Percentiles rank a stretch among this genome's conserved stretches.
Conservation (phyloP, 2,888 invertebrate species). For the Pachydiplax longipennis region DNA sequence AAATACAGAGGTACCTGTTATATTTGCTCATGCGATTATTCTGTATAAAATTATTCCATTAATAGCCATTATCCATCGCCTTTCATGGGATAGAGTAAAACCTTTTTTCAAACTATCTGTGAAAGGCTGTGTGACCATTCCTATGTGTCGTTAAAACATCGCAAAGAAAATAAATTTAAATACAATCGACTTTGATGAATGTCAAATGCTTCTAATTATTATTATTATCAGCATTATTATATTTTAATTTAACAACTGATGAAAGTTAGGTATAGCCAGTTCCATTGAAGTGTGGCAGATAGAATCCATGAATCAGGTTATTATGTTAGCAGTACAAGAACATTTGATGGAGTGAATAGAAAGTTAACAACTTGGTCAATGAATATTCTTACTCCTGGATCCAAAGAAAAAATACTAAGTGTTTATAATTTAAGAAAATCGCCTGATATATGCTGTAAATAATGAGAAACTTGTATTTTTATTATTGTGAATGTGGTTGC, state of each 20-base stretch:
- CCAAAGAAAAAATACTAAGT: neutral
- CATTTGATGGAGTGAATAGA: neutral
- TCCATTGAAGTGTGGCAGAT: neutral
- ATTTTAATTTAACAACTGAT: neutral
- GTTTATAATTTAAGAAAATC: neutral
- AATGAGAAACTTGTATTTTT: conserved; percentile 1
- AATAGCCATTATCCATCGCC: conserved; percentile 18
- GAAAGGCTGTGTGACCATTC: conserved; percentile 35
- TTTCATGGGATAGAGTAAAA: neutral
- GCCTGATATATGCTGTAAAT: neutral
- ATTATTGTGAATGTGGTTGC: neutral
- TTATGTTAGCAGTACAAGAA: neutral
- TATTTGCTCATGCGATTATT: conserved; percentile 41
- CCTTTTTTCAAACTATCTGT: conserved; percentile 9
- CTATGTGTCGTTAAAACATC: conserved; percentile 1
- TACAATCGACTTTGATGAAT: neutral
- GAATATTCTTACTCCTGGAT: neutral
- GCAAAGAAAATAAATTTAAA: neutral
- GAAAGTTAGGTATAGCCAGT: neutral
- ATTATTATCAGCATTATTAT: conserved; percentile 7
- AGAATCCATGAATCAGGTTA: neutral
- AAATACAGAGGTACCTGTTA: conserved; percentile 40
- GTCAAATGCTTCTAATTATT: neutral
- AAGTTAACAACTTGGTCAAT: no score
- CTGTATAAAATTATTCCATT: neutral